Evolutionary conservation across 64 coral and sea anemone species (phyloP), one percentile per base, ranked within the genome.

Genomic region (Montipora cactus): DNA sequence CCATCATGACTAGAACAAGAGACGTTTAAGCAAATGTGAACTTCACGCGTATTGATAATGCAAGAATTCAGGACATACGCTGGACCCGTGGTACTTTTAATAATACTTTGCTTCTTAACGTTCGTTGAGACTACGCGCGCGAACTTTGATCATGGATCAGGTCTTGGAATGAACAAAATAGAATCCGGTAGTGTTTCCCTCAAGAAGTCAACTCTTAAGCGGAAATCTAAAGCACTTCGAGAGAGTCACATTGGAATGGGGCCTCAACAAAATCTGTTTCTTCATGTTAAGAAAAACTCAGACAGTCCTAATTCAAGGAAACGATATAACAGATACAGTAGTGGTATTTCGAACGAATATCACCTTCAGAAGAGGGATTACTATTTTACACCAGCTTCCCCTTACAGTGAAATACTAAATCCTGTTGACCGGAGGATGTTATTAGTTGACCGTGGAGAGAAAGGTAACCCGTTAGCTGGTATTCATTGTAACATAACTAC

Each of bases 401-500:
- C 82, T 0, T 71, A 71, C 18, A 19, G 20, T 2, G 44, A 47
- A 50, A 86, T 86, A n/a, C 8, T 19, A n/a, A 52, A 8, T 48
- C 47, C 82, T 10, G 59, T 67, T 67, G 81, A 84, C 81, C 64
- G 82, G 49, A 86, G 82, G 3, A 86, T 86, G 66, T 51, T 86
- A 20, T 64, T 86, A 16, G 46, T 86, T 72, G 64, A 72, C 11
- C 82, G 66, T 10, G 82, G 64, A 11, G 82, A 72, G 22, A 70
- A 64, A 72, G 82, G 82, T 86, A 47, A 46, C 37, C 37, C 37
- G 37, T 37, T 37, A 37, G 37, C 37, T 37, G 37, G 2, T 37
- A 37, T 37, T 37, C 37, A 37, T 37, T 37, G 37, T 37, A 37
- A 37, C 37, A 37, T 37, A 37, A 37, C 37, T 37, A 37, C 37